phyloP scores from a whole-genome alignment of 2,797 vertebrate species.

The Craterocephalus amniculus region DNA sequence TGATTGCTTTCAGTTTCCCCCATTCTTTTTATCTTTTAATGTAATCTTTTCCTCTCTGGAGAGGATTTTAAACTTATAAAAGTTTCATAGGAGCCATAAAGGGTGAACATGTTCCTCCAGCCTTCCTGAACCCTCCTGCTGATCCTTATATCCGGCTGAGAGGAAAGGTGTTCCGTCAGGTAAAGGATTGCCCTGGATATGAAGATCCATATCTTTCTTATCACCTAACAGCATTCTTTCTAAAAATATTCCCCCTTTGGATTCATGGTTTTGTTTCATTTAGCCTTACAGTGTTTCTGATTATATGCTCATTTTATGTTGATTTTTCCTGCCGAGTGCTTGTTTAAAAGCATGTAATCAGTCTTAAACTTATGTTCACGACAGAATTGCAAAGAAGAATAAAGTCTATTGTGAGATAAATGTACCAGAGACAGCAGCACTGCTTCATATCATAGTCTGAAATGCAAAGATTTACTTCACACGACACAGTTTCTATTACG shows the following conservation, averaged over 20 bases:
- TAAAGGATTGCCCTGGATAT: constrained; percentile 42
- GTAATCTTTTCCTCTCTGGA: constrained; percentile 44
- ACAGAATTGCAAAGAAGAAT: not conserved
- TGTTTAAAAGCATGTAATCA: constrained; percentile 13
- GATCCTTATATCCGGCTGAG: constrained; percentile 46
- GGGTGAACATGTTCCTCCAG: constrained; percentile 52
- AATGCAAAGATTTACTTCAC: constrained; percentile 28
- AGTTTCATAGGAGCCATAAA: constrained; percentile 70
- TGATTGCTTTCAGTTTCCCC: constrained; percentile 43
- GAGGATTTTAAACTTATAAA: constrained; percentile 69
- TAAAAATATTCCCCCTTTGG: constrained; percentile 3
- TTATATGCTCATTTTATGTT: constrained; percentile 4
- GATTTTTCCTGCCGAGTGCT: constrained; percentile 2
- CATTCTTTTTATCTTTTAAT: constrained; percentile 43
- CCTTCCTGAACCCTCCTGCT: constrained; percentile 55
- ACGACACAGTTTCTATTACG: constrained; percentile 48
- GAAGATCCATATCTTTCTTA: not conserved
- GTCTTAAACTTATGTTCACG: not conserved
- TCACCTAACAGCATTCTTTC: not conserved
- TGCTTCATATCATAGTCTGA: constrained; percentile 37
- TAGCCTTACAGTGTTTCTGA: constrained; percentile 3
- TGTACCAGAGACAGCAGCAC: constrained; percentile 16
- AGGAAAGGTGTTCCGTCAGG: constrained; percentile 28
- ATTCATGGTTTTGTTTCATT: constrained; percentile 8
- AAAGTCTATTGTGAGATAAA: constrained; percentile 34